Evolutionary conservation across 2,113 vertebrate genomes (phyloP), one percentile per base, ranked within the genome.

Genomic region (Oryzias curvinotus): DNA sequence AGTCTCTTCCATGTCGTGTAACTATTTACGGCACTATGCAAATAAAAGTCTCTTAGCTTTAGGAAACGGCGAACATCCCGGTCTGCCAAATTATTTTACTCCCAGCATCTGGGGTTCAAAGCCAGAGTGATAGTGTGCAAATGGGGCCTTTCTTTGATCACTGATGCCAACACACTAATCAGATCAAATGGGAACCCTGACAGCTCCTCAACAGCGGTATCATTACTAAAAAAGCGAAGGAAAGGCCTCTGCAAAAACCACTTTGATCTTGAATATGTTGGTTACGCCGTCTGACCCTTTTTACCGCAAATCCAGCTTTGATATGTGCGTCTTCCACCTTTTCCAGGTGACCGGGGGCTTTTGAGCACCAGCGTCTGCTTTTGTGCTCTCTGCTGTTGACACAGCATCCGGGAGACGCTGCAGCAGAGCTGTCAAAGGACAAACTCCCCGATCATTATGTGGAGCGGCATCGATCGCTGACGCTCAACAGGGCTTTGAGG

Each of bases 111-210:
- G 59, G 48, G 46, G 70, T 78, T 85, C 73, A 84, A 75, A 75
- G 67, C 59, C 25, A 5, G 62, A 52, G 43, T 57, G 71, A 81
- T 66, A 53, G 63, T 41, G 58, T 48, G 68, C 42, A 78, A 83
- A 81, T 76, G 71, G 85, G 66, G 47, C 59, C 19, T 25, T 49
- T 66, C 73, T 86, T 82, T 88, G 82, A 88, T 85, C 73, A 55
- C 23, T 10, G 59, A 28, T 53, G 52, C 69, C 77, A 51, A 48
- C 44, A 1, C 49, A 4, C 52, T 73, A 73, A 81, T 75, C 77
- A 61, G 62, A 79, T 82, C 63, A 78, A 83, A 82, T 49, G 60
- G 75, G 71, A 76, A 42, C 7, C 2, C 73, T 55, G 68, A 71
- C 69, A 63, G 57, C 45, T 73, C 64, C 61, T 73, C 46, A 47